A percentile compares a stretch with the other conserved stretches of the same genome.
Evolutionary conservation across 2,113 vertebrate species (phyloP).

Genomic region (Channa argus): DNA sequence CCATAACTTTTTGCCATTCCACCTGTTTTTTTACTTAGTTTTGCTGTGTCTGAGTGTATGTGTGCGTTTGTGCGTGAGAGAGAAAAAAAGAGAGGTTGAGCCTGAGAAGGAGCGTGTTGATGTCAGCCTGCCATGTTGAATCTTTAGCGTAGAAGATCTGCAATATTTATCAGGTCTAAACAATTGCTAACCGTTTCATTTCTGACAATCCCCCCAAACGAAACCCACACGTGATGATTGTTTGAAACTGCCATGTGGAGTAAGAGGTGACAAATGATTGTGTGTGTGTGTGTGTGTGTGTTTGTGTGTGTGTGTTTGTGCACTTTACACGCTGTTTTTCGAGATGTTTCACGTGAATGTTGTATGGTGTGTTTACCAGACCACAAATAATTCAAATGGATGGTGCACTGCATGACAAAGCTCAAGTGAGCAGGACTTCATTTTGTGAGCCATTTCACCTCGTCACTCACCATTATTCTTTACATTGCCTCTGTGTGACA

Average conservation of each 20-base stretch:
- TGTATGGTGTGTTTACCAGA: conserved; percentile 65
- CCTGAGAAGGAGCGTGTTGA: background rate
- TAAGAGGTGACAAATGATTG: conserved; percentile 56
- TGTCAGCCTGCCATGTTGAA: background rate
- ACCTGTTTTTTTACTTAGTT: conserved; percentile 39
- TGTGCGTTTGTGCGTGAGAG: too few species aligned
- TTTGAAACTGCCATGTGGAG: conserved; percentile 37
- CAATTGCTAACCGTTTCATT: conserved; percentile 24
- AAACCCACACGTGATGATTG: background rate
- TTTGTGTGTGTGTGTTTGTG: too few species aligned
- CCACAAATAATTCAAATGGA: conserved; percentile 75
- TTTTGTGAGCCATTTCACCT: conserved; percentile 78
- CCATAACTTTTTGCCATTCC: conserved; percentile 20
- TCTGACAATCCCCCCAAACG: conserved; percentile 3
- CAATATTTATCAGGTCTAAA: conserved; percentile 18
- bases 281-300: background rate
- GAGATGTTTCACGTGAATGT: conserved; percentile 41
- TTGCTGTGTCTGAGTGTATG: background rate
- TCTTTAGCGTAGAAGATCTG: background rate
- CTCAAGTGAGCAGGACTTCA: conserved; percentile 68
- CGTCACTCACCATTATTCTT: conserved; percentile 77
- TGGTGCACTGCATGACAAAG: conserved; percentile 54
- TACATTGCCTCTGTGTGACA: conserved; percentile 57
- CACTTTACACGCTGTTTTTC: conserved; percentile 27
- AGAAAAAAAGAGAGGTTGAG: background rate